Evolutionary conservation across 2,888 invertebrate genomes (phyloP).

Genomic region (Leptopilina syphax): DNA sequence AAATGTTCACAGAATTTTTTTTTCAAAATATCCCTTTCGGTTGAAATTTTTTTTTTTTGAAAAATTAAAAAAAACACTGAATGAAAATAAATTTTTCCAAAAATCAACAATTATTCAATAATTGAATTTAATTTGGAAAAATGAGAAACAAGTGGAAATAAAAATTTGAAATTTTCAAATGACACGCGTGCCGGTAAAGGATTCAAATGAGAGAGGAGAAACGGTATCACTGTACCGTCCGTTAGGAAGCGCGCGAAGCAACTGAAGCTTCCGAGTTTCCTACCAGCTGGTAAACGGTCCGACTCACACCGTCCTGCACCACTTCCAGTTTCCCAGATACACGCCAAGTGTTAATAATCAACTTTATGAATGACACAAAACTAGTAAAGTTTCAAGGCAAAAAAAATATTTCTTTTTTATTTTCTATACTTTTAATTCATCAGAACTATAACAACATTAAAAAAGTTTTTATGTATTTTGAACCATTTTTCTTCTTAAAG

Average conservation of each 20-base stretch:
- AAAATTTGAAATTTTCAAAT: not conserved
- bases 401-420: not conserved
- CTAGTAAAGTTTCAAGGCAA: not conserved
- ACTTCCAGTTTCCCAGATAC: constrained; percentile 17
- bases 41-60: not conserved
- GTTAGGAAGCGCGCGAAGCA: constrained; percentile 56
- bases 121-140: not conserved
- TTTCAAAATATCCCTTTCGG: too few species aligned
- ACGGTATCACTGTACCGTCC: constrained; percentile 49
- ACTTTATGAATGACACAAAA: constrained; percentile 29
- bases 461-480: too few species aligned
- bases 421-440: too few species aligned
- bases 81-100: not conserved
- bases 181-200: constrained; percentile 38
- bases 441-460: too few species aligned
- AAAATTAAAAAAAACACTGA: not conserved
- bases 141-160: not conserved
- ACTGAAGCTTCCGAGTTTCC: constrained; percentile 49
- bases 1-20: too few species aligned
- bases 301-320: constrained; percentile 27
- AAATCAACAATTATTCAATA: not conserved
- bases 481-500: too few species aligned
- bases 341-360: constrained; percentile 14
- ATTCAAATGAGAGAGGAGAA: constrained; percentile 33
- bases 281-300: constrained; percentile 35